Percentiles rank a stretch among this genome's conserved stretches.
Evolutionary conservation across 92 coral and sea anemone genomes (phyloP).

Genomic region (Diadumene lineata): DNA sequence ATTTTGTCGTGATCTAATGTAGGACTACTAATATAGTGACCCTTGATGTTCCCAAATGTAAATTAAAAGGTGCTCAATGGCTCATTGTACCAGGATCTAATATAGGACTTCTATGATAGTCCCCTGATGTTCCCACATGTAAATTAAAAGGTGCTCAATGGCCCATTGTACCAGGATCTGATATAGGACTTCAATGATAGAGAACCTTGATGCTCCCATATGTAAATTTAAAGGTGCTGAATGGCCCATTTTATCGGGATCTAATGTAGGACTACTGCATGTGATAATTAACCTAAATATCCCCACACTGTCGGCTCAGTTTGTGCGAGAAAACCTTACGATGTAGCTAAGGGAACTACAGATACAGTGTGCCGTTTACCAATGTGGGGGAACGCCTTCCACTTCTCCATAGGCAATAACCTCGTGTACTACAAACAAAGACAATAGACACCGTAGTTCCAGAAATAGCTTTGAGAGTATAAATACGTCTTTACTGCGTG

Average conservation of each 20-base stretch:
- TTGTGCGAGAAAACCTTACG: too few relatives aligned
- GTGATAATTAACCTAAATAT: too few relatives aligned
- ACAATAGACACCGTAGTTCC: too few relatives aligned
- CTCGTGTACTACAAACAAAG: too few relatives aligned
- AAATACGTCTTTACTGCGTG: too few relatives aligned
- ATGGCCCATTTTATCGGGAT: not conserved
- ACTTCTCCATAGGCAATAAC: too few relatives aligned
- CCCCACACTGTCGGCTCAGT: too few relatives aligned
- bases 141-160: not conserved
- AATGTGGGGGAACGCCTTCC: too few relatives aligned
- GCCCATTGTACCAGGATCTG: conserved; percentile 25
- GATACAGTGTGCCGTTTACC: too few relatives aligned
- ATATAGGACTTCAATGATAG: conserved; percentile 50
- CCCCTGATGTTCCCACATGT: too few relatives aligned
- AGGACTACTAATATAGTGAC: not conserved
- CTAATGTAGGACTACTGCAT: not conserved
- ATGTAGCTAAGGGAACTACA: too few relatives aligned
- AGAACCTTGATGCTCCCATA: not conserved
- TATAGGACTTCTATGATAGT: not conserved
- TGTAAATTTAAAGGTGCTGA: not conserved
- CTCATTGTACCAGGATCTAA: not conserved
- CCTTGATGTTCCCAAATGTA: not conserved
- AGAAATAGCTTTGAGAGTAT: too few relatives aligned
- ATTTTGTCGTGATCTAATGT: not conserved
- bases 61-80: not conserved